Evolutionary conservation across 2,113 vertebrate species (phyloP).

Genomic region (Caranx ignobilis): DNA sequence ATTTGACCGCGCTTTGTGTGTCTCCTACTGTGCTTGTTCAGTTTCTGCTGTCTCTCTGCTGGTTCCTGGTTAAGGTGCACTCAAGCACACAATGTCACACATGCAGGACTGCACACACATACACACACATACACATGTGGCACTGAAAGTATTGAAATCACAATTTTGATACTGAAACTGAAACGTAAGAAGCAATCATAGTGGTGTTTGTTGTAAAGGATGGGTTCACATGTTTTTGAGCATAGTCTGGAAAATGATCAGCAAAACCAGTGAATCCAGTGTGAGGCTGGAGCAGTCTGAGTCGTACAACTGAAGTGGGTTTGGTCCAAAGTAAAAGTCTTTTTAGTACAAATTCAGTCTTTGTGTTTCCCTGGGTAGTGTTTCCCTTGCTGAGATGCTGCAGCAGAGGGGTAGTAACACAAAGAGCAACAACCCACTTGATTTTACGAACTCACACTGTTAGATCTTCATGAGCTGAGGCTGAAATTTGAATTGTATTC

Average conservation of each 20-base stretch:
- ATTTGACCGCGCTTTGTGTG: conserved; percentile 49
- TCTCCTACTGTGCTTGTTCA: conserved; percentile 36
- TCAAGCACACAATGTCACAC: background rate
- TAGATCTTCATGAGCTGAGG: background rate
- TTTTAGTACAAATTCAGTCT: background rate
- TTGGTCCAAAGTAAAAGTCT: background rate
- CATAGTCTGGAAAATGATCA: background rate
- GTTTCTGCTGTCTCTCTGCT: conserved; percentile 22
- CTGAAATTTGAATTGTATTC: conserved; percentile 1
- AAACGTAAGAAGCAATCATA: no score
- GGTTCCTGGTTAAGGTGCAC: background rate
- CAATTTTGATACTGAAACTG: background rate
- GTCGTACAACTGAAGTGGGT: background rate
- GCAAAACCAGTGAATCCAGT: background rate
- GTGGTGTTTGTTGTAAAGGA: background rate
- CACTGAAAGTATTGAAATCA: background rate
- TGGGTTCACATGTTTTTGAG: background rate
- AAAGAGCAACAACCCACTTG: background rate
- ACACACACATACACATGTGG: background rate
- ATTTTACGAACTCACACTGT: background rate
- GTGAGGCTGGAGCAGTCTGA: background rate
- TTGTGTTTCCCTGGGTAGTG: conserved; percentile 6
- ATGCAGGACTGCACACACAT: background rate
- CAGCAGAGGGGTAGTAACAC: background rate
- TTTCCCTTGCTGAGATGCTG: conserved; percentile 22